phyloP scores from a whole-genome alignment of 2,888 invertebrate species.

The Strigamia transsilvanica region DNA sequence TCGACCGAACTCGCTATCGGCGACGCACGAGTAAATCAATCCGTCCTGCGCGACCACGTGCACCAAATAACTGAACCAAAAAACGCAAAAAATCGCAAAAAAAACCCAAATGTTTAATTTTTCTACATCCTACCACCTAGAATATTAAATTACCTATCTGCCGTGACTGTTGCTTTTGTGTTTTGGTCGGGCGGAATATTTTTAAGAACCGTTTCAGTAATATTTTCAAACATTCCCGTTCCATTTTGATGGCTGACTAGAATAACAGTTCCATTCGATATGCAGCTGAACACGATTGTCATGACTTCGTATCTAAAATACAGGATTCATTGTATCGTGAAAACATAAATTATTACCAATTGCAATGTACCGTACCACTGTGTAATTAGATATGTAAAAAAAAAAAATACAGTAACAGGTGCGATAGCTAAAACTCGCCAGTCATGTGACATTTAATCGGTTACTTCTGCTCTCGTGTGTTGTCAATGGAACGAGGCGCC shows the following conservation, averaged over 20 bases:
- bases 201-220: background rate
- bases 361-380: too few species aligned
- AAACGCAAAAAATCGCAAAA: background rate
- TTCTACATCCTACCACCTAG: background rate
- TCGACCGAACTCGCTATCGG: background rate
- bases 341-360: background rate
- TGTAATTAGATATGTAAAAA: too few species aligned
- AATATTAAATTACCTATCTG: background rate
- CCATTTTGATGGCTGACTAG: slow-evolving; percentile 15
- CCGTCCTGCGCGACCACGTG: background rate
- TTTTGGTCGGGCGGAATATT: background rate
- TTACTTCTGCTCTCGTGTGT: background rate
- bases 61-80: background rate
- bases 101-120: background rate
- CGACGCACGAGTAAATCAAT: background rate
- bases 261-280: background rate
- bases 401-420: background rate
- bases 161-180: background rate
- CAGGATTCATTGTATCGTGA: background rate
- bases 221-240: background rate
- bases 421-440: background rate
- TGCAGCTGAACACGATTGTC: slow-evolving; percentile 7
- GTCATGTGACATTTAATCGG: background rate
- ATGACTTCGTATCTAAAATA: slow-evolving; percentile 15
- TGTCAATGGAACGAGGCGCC: background rate